These are phyloP conservation scores for Caenorhabditis imperialis DNA, from an alignment of 2,888 invertebrate species.

Conservation along the genomic window DNA sequence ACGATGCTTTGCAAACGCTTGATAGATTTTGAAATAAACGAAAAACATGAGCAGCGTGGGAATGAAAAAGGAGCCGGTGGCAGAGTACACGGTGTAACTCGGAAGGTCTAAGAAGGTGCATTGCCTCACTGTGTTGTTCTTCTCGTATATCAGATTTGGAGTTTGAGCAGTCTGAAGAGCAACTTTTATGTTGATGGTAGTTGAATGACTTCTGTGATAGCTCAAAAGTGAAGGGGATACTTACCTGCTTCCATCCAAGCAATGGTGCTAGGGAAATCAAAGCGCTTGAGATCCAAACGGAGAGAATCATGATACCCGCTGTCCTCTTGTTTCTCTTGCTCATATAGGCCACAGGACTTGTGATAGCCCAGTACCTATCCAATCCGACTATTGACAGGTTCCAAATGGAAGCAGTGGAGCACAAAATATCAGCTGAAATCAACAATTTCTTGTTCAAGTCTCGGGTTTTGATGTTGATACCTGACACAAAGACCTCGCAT, in stretches of 20 bases:
- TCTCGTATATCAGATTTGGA: slow-evolving; percentile 60
- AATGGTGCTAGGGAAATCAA: slow-evolving; percentile 80
- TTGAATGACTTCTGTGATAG: neutral
- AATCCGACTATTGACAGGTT: slow-evolving; percentile 80
- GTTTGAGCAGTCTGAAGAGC: slow-evolving; percentile 56
- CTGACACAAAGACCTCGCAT: slow-evolving; percentile 80
- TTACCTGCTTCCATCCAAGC: slow-evolving; percentile 80
- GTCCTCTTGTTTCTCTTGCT: slow-evolving; percentile 77
- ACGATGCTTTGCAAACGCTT: slow-evolving; percentile 78
- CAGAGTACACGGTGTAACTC: slow-evolving; percentile 79
- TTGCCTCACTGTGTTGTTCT: slow-evolving; percentile 61
- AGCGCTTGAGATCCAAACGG: slow-evolving; percentile 80
- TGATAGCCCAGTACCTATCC: slow-evolving; percentile 79
- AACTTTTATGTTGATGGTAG: neutral
- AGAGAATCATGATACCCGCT: slow-evolving; percentile 79
- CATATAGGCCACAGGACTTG: slow-evolving; percentile 80
- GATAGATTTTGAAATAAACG: slow-evolving; percentile 97
- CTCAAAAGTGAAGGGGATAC: no score
- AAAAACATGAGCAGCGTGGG: slow-evolving; percentile 99
- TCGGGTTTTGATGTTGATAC: slow-evolving; percentile 54
- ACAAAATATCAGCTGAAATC: slow-evolving; percentile 79
- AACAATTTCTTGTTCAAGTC: neutral
- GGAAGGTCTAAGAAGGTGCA: slow-evolving; percentile 78
- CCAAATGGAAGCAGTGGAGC: slow-evolving; percentile 81
- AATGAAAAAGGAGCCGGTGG: slow-evolving; percentile 92